phyloP scores from a whole-genome alignment of 2,797 vertebrate genomes.

The Numenius phaeopus region DNA sequence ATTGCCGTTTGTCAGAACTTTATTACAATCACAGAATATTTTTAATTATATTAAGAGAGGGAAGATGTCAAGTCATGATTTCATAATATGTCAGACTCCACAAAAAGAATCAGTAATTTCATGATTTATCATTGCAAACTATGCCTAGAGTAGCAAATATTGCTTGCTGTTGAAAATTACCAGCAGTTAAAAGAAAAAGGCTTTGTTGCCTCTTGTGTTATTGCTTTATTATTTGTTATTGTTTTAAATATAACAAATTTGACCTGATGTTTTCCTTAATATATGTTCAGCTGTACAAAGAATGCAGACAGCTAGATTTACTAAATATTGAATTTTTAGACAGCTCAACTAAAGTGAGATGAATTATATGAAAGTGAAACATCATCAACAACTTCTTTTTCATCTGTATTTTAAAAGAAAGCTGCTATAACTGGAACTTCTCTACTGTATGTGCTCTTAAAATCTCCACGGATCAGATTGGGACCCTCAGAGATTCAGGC shows the following conservation, averaged over 20 bases:
- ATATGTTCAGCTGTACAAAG: background rate
- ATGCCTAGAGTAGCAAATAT: rapidly evolving
- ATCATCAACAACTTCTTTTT: background rate
- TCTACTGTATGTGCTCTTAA: background rate
- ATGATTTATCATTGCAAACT: background rate
- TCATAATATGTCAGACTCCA: background rate
- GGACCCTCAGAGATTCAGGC: background rate
- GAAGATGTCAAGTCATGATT: slow-evolving; percentile 17
- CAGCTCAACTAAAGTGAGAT: background rate
- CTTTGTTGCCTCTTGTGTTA: background rate
- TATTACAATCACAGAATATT: slow-evolving; percentile 41
- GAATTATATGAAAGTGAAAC: background rate
- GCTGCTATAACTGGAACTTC: background rate
- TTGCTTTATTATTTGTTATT: background rate
- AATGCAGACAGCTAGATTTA: background rate
- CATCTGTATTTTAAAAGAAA: background rate
- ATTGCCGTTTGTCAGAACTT: slow-evolving; percentile 53
- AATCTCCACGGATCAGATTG: background rate
- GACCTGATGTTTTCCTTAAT: background rate
- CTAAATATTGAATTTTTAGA: background rate
- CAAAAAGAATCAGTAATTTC: background rate
- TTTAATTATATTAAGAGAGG: slow-evolving; percentile 51
- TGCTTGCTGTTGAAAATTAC: background rate
- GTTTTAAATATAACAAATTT: background rate
- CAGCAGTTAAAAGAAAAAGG: background rate